Evolutionary conservation across 1,140 invertebrate species (phyloP).

Genomic region (Acromyrmex heyeri): DNA sequence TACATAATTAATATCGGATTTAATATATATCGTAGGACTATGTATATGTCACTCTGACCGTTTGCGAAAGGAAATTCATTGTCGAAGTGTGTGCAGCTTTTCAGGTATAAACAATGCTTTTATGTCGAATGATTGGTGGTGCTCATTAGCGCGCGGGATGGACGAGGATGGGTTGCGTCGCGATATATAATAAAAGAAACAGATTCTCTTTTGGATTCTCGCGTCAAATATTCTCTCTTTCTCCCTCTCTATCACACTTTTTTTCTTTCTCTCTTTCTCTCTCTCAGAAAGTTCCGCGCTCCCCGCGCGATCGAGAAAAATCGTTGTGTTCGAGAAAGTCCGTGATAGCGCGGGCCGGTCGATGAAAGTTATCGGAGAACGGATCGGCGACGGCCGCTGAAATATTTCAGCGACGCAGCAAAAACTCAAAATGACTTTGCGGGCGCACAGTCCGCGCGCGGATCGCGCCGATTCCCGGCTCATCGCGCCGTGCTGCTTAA

Average conservation of each 20-base stretch:
- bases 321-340: constrained; percentile 71
- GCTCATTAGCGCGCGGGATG: constrained; percentile 28
- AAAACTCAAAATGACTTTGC: constrained; percentile 68
- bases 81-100: constrained; percentile 67
- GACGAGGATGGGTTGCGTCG: neutral
- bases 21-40: constrained; percentile 73
- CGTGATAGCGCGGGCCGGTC: constrained; percentile 65
- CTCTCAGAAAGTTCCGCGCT: constrained; percentile 22
- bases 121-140: constrained; percentile 57
- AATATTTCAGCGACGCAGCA: constrained; percentile 68
- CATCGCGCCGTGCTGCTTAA: constrained; percentile 46
- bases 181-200: constrained; percentile 27
- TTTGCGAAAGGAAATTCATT: constrained; percentile 69
- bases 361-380: constrained; percentile 75
- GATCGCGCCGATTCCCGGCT: constrained; percentile 41
- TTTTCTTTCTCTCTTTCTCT: neutral
- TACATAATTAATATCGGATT: constrained; percentile 76
- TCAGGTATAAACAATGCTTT: constrained; percentile 67
- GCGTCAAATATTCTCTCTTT: neutral
- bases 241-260: neutral
- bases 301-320: constrained; percentile 65
- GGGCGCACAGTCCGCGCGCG: constrained; percentile 9
- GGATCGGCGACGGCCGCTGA: constrained; percentile 62
- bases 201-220: neutral
- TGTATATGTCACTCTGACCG: constrained; percentile 67